Evolutionary conservation across 2,888 invertebrate genomes (phyloP), one percentile per base, ranked within the genome.

Genomic region (Leptogaster cylindrica): DNA sequence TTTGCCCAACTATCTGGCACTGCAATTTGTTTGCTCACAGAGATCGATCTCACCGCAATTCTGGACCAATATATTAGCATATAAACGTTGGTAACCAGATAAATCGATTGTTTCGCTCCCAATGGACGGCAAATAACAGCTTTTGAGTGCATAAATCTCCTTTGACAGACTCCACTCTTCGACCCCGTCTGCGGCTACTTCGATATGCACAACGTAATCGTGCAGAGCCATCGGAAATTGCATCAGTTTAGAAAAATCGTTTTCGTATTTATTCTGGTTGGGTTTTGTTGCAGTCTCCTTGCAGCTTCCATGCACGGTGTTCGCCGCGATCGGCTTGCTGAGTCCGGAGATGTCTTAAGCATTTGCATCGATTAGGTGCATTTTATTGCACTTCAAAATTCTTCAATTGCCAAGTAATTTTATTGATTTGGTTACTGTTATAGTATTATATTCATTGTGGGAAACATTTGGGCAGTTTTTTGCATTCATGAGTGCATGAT

Each of bases 21-120:
- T 64, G 64, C 64, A 46, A 48, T 64, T 48, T 48, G 33, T 48
- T 48, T 48, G 44, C 31, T 48, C 46, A 31, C 48, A n/a, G 18
- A 64, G 46, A 64, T 64, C 64, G 48, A 61, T 61, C 64, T 48
- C 23, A 33, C 27, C 33, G 41, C 61, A 51, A 65, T 51, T 52
- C 41, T 65, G 65, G 39, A 52, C 36, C 51, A 52, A 52, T 51
- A 52, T 52, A 65, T 65, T 65, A 65, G 65, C 65, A 65, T 65
- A 65, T 44, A 65, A 65, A 52, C 52, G 48, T 31, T 48, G 39
- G 52, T 52, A 44, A 52, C 52, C 52, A 65, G 65, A 65, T 51
- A 65, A 65, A 52, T 65, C 52, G 65, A 65, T 65, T 65, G 51
- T 52, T 52, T 65, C 28, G 52, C 52, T 65, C 44, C 65, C 31